Evolutionary conservation across 2,888 invertebrate genomes (phyloP).

Genomic region (Smittia sp.): DNA sequence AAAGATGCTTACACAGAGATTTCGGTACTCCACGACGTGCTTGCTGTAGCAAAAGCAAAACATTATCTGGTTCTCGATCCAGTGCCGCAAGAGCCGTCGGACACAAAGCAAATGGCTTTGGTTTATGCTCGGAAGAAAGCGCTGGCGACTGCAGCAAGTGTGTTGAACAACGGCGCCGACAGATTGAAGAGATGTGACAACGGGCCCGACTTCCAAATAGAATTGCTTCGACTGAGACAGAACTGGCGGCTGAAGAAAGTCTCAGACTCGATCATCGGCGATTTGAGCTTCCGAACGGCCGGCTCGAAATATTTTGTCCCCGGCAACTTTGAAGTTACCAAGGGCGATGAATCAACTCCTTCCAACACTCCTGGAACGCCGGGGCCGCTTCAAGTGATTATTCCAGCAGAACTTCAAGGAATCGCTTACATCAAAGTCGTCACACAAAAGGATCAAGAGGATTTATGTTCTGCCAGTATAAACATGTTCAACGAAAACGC

Average conservation of each 20-base stretch:
- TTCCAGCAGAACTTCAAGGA: constrained; percentile 92
- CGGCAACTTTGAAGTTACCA: constrained; percentile 93
- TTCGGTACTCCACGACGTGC: constrained; percentile 86
- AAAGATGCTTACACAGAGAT: constrained; percentile 87
- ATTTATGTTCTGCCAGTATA: constrained; percentile 78
- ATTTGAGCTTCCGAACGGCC: constrained; percentile 92
- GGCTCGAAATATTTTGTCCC: constrained; percentile 92
- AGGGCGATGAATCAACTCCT: constrained; percentile 77
- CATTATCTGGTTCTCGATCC: constrained; percentile 93
- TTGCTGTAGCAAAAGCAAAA: constrained; percentile 89
- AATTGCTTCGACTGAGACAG: constrained; percentile 80
- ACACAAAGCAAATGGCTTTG: constrained; percentile 82
- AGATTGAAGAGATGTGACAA: constrained; percentile 76
- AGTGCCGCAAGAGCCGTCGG: constrained; percentile 77
- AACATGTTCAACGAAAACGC: constrained; percentile 70
- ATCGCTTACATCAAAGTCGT: constrained; percentile 94
- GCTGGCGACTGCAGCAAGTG: constrained; percentile 78
- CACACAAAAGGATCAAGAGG: constrained; percentile 93
- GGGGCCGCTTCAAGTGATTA: constrained; percentile 84
- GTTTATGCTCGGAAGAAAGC: constrained; percentile 93
- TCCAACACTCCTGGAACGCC: constrained; percentile 50
- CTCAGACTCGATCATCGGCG: constrained; percentile 91
- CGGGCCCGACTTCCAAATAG: constrained; percentile 89
- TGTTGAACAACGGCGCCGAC: constrained; percentile 82
- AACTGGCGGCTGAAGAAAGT: constrained; percentile 97